Conservation (phyloP, 1,140 invertebrate species). For the Phthorimaea operculella region DNA sequence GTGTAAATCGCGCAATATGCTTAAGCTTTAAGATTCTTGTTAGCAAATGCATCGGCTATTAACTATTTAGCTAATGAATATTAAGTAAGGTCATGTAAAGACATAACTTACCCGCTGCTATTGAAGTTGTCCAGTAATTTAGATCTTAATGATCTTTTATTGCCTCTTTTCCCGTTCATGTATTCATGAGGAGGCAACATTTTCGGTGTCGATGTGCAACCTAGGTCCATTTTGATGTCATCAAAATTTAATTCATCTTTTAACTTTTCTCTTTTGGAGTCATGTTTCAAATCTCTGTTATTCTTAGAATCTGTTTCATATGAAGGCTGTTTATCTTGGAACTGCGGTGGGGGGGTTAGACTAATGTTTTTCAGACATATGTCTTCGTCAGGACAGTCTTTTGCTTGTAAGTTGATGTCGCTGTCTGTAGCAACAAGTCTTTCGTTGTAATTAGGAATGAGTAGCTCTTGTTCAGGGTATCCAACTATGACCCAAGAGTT, state of each 20-base stretch:
- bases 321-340: slow-evolving; percentile 57
- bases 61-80: too few species aligned
- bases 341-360: slow-evolving; percentile 58
- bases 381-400: slow-evolving; percentile 40
- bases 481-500: slow-evolving; percentile 58
- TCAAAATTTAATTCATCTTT: slow-evolving; percentile 54
- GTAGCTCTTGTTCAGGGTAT: slow-evolving; percentile 51
- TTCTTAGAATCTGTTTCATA: slow-evolving; percentile 48
- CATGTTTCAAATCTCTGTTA: slow-evolving; percentile 46
- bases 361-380: slow-evolving; percentile 37
- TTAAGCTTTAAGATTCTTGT: too few species aligned
- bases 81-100: too few species aligned
- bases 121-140: slow-evolving; percentile 56
- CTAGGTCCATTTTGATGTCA: slow-evolving; percentile 56
- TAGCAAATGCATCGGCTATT: too few species aligned
- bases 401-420: slow-evolving; percentile 31
- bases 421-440: slow-evolving; percentile 40
- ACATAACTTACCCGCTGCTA: slow-evolving; percentile 43
- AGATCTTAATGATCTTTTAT: slow-evolving; percentile 38
- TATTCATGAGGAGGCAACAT: slow-evolving; percentile 55
- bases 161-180: slow-evolving; percentile 38
- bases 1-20: too few species aligned
- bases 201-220: slow-evolving; percentile 64
- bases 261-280: slow-evolving; percentile 62
- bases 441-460: slow-evolving; percentile 57